Conservation (phyloP, 2,113 vertebrate genomes). For the Otis tarda region DNA sequence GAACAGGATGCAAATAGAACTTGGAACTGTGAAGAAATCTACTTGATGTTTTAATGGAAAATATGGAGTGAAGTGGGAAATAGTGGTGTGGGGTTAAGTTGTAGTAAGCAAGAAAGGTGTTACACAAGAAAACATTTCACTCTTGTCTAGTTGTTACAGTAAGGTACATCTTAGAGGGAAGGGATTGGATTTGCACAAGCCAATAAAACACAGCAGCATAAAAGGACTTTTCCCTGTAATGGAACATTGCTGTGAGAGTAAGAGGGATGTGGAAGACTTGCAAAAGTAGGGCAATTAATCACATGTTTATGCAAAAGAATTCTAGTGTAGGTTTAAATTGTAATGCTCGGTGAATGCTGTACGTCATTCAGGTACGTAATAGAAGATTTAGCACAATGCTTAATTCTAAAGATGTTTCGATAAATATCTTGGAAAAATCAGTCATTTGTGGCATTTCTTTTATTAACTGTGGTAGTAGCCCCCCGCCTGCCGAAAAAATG, state of each 20-base stretch:
- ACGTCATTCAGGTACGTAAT: neutral
- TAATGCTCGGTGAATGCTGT: neutral
- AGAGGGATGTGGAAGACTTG: constrained; percentile 1
- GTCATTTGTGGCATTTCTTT: constrained; percentile 20
- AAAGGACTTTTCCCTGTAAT: constrained; percentile 45
- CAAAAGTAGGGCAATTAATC: constrained; percentile 58
- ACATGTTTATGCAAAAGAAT: constrained; percentile 64
- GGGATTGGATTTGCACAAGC: neutral
- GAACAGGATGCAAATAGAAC: neutral
- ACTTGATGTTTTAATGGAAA: neutral
- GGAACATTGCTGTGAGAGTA: constrained; percentile 41
- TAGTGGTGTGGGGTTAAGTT: neutral
- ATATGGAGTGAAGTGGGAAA: neutral
- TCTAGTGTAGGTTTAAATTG: constrained; percentile 24
- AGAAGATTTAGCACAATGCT: neutral
- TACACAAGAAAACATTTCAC: neutral
- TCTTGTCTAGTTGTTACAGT: neutral
- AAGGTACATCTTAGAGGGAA: neutral
- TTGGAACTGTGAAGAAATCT: neutral
- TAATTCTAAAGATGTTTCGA: neutral
- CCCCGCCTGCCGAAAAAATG: too few relatives aligned
- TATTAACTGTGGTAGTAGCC: neutral
- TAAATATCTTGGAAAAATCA: neutral
- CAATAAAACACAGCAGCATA: constrained; percentile 19
- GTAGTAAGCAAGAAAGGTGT: neutral